Base-by-base conservation (phyloP, 2,888 invertebrate species). In the Andrena hattorfiana region DNA sequence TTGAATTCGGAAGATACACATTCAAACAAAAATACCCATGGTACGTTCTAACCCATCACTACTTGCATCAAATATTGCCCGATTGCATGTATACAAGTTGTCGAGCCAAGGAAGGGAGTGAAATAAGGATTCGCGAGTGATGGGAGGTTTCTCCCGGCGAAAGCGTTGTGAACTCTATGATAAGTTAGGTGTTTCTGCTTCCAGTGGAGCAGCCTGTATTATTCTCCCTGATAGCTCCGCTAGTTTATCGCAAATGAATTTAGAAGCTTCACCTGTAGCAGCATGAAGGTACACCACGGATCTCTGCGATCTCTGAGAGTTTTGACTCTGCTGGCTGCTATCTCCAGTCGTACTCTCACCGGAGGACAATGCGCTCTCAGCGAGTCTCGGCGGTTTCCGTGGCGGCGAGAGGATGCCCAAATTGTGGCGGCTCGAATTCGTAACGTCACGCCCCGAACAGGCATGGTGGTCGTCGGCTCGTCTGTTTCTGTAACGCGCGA, bases 211-310 rank as follows among this genome's bases (percentile, higher is more conserved):
- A n/a, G 4, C 2, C 20, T 42, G 5, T 42, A 49, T 10, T 10
- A n/a, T 30, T 10, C 5, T 42, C 2, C 10, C 35, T 3, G 10
- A 35, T 10, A 35, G 10, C 3, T 13, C 42, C 42, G 13, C 42
- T n/a, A 10, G 26, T n/a, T 69, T 30, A n/a, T 35, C 1, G 2
- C 6, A n/a, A 63, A 4, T 16, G n/a, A 28, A n/a, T n/a, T 62
- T 35, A 26, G 16, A 10, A 32, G 10, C 28, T 67, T 51, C 28
- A 83, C 97, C 96, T 87, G 97, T 97, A 66, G 97, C 97, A 70
- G 97, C 97, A 91, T 98, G 98, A 70, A 98, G 95, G 92, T 97
- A 98, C 26, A 98, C 97, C 26, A 97, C 96, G 91, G 97, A 97
- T 90, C 97, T 95, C 92, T 97, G 97, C 74, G 97, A 97, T 87